Evolutionary conservation across 2,113 vertebrate genomes (phyloP).

Genomic region (Reinhardtius hippoglossoides): DNA sequence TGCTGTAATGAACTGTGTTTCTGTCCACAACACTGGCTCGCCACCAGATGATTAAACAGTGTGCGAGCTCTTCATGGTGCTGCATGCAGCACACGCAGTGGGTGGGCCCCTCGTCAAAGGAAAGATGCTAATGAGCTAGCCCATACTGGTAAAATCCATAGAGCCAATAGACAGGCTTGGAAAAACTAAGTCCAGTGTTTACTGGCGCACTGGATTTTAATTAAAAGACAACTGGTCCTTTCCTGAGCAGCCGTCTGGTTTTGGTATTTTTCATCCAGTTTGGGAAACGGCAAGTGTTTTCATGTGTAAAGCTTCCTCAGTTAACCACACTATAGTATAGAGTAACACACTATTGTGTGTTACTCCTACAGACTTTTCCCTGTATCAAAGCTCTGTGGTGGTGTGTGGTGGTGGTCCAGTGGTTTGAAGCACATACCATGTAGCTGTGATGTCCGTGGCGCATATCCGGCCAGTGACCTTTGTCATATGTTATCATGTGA

Average conservation of each 20-base stretch:
- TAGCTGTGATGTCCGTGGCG: conserved; percentile 31
- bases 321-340: conserved; percentile 52
- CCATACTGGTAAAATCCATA: conserved; percentile 62
- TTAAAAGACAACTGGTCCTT: conserved; percentile 71
- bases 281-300: conserved; percentile 70
- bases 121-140: conserved; percentile 75
- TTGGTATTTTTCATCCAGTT: conserved; percentile 66
- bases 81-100: conserved; percentile 66
- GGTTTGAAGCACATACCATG: conserved; percentile 45
- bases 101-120: conserved; percentile 76
- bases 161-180: conserved; percentile 51
- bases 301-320: conserved; percentile 70
- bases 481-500: conserved; percentile 28
- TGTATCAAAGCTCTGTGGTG: conserved; percentile 36
- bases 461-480: conserved; percentile 36
- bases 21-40: conserved; percentile 63
- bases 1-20: conserved; percentile 53
- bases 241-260: conserved; percentile 71
- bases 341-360: conserved; percentile 7
- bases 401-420: conserved; percentile 59
- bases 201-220: conserved; percentile 63
- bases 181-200: conserved; percentile 75
- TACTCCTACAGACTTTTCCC: conserved; percentile 20
- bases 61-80: conserved; percentile 56
- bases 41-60: conserved; percentile 69